A percentile compares a stretch with the other conserved stretches of the same genome.
These are phyloP conservation scores for Epistrophe eligans DNA, from an alignment of 2,888 invertebrate species.

Conservation along the genomic window DNA sequence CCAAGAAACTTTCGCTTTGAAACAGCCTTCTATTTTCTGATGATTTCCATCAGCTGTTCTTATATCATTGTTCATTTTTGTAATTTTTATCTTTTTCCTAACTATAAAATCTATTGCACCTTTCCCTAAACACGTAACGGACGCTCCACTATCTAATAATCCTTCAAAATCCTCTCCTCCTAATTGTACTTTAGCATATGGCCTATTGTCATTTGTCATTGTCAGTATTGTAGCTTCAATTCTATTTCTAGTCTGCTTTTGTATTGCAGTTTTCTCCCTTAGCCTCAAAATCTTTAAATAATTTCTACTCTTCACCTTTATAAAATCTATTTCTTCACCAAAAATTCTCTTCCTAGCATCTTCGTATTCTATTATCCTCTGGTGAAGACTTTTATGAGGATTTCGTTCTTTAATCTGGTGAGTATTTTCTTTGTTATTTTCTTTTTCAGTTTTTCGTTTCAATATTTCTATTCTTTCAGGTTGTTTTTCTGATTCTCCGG, in stretches of 20 bases:
- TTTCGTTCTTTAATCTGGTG: neutral
- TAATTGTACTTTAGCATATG: conserved; percentile 5
- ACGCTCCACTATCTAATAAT: conserved; percentile 19
- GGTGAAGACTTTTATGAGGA: neutral
- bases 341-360: neutral
- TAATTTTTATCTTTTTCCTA: neutral
- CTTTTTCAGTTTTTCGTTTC: neutral
- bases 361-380: neutral
- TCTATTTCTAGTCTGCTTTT: neutral
- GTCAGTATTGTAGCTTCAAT: neutral
- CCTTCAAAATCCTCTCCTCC: neutral
- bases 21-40: neutral
- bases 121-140: conserved; percentile 16
- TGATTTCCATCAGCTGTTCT: conserved; percentile 7
- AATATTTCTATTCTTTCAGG: conserved; percentile 6
- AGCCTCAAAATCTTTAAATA: neutral
- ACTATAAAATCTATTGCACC: neutral
- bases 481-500: neutral
- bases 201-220: conserved; percentile 10
- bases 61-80: neutral
- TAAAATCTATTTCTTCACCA: neutral
- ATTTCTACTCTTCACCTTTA: neutral
- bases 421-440: neutral
- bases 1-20: neutral
- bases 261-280: neutral